Evolutionary conservation across 2,113 vertebrate species (phyloP), one percentile per base, ranked within the genome.

Genomic region (Antechinus stuartii): DNA sequence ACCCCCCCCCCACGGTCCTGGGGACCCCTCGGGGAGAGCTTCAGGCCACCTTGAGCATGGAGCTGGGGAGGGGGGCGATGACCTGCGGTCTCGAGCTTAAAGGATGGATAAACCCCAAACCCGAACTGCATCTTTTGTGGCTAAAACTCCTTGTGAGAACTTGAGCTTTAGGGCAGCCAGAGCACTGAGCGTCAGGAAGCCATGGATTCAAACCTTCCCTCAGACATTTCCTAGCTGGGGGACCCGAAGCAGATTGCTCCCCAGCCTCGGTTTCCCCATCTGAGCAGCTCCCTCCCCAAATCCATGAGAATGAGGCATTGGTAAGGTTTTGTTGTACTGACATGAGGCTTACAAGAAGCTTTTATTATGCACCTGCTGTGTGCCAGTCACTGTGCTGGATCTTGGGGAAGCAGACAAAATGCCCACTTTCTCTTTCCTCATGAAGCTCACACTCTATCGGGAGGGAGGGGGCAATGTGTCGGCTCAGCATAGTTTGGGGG

Each of bases 151-250:
- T 61, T 30, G 30, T 2, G 9, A 61, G 14, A 0, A 30, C 26
- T 1, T 6, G 9, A 12, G 27, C 27, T 8, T 27, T 5, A 1
- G n/a, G 35, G 30, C 30, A 4, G 30, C 61, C 4, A 2, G 0
- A 11, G 10, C 57, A 14, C 30, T 5, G 35, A 12, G 27, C 2
- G 27, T 35, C 30, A 6, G 35, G 14, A 19, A 22, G 61, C 12
- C 61, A 19, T 1, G 14, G 7, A 35, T 19, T n/a, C 61, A 6
- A 76, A n/a, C 35, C 61, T 7, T 5, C 30, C 30, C 61, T 76
- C 61, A 16, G 61, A 76, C 61, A n/a, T 6, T n/a, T 35, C 30
- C 61, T 6, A 35, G 61, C 61, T n/a, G 61, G 10, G 27, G 1
- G 27, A 35, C 27, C 11, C 57, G 12, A 14, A 30, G 3, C 61